Percentiles rank a stretch among this genome's conserved stretches.
These are phyloP conservation scores for Drosophila tanythrix DNA, from an alignment of 2,888 invertebrate species.

Conservation along the genomic window DNA sequence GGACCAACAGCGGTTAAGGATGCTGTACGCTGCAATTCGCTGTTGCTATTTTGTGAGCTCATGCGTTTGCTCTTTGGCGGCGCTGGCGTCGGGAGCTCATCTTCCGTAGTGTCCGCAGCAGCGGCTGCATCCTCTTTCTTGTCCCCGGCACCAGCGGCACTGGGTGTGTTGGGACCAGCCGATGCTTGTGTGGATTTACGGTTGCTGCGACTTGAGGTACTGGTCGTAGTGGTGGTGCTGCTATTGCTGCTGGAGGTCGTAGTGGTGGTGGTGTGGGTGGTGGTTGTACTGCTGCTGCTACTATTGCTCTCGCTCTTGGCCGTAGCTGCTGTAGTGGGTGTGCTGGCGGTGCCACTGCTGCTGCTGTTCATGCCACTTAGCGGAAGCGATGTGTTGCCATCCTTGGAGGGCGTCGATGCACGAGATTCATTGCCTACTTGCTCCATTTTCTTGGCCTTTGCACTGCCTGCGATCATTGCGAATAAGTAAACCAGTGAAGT, in stretches of 20 bases:
- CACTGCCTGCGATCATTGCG: slow-evolving; percentile 68
- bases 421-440: slow-evolving; percentile 85
- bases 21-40: slow-evolving; percentile 51
- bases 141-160: slow-evolving; percentile 20
- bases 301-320: slow-evolving; percentile 76
- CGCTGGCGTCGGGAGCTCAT: slow-evolving; percentile 50
- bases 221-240: slow-evolving; percentile 35
- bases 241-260: slow-evolving; percentile 27
- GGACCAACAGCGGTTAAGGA: slow-evolving; percentile 44
- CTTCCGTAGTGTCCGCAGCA: slow-evolving; percentile 62
- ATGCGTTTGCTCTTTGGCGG: slow-evolving; percentile 63
- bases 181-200: slow-evolving; percentile 56
- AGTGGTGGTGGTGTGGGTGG: slow-evolving; percentile 27
- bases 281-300: slow-evolving; percentile 39
- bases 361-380: slow-evolving; percentile 29
- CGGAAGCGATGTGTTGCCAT: slow-evolving; percentile 76
- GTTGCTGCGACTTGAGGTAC: slow-evolving; percentile 58
- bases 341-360: slow-evolving; percentile 41
- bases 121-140: slow-evolving; percentile 67
- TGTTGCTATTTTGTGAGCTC: slow-evolving; percentile 50
- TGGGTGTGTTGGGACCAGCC: slow-evolving; percentile 57
- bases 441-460: slow-evolving; percentile 83
- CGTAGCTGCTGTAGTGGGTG: slow-evolving; percentile 41
- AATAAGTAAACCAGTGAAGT: slow-evolving; percentile 7
- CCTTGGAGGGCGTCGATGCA: slow-evolving; percentile 88